Evolutionary conservation across 1,140 invertebrate species (phyloP), one percentile per base, ranked within the genome.

Genomic region (Pogonomyrmex californicus): DNA sequence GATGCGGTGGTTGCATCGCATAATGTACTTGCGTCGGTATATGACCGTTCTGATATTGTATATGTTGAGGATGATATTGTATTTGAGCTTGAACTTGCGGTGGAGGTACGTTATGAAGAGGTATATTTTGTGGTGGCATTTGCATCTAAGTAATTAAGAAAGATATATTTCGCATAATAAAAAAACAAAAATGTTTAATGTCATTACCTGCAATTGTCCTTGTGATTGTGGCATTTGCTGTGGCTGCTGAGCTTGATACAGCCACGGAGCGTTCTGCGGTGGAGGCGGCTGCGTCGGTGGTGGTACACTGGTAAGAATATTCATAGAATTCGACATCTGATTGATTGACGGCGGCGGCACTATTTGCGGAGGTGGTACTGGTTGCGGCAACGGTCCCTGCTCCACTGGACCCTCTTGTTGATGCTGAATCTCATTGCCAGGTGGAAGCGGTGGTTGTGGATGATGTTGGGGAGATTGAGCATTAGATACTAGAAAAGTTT

Each of bases 11-110:
- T 87, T 95, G 94, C 77, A 95, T 89, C 3, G 93, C 86, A 68
- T 94, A 95, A 86, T 95, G 94, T 49, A 95, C 87, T 88, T 95
- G 95, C 17, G 93, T 88, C 3, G 94, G 93, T 81, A 95, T 91
- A 41, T 95, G 95, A 36, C 94, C 94, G 87, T 95, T 95, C 41
- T 95, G 95, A 92, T 95, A 95, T 49, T 95, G 95, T 65, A 95
- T 91, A 76, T 95, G 94, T 54, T 94, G 94, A 38, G 93, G 87
- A 88, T 95, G 94, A 88, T 94, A 95, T 36, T 94, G 94, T 79
- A 95, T 91, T 60, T 94, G 95, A 6, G 93, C 91, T 75, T 94
- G 95, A 85, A 94, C 90, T 87, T 94, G 94, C 0, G 94, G 93
- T 2, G 94, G 90, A 41, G 94, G 93, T 82, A 92, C 87, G 70